Percentiles rank a stretch among this genome's conserved stretches.
Evolutionary conservation across 1,140 invertebrate species (phyloP).

Genomic region (Ceratina calcarata): DNA sequence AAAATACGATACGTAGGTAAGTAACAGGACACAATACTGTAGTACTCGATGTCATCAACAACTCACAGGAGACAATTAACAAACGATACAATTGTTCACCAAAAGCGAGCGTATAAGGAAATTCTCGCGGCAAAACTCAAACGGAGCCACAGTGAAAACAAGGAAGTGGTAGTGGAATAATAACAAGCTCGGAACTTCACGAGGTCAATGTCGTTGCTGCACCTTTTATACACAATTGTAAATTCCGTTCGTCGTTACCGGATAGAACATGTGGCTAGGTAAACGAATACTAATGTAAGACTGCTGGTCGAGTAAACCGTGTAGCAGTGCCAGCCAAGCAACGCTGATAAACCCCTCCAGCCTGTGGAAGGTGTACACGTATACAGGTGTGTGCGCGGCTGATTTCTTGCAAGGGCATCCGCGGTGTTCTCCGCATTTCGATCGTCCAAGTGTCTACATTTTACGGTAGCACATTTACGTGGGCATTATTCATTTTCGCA

Average conservation of each 20-base stretch:
- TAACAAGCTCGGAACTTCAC: slow-evolving; percentile 11
- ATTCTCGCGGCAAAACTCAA: neutral
- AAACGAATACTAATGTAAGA: slow-evolving; percentile 56
- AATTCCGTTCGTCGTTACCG: neutral
- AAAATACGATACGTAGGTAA: neutral
- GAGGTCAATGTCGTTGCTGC: neutral
- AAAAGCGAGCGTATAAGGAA: neutral
- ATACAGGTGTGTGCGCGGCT: slow-evolving; percentile 44
- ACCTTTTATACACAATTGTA: neutral
- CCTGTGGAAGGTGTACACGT: slow-evolving; percentile 35
- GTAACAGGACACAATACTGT: neutral
- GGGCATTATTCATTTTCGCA: slow-evolving; percentile 30
- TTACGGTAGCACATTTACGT: slow-evolving; percentile 17
- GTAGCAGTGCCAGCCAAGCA: slow-evolving; percentile 66
- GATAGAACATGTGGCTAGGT: slow-evolving; percentile 47
- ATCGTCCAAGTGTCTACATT: neutral
- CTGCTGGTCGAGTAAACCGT: slow-evolving; percentile 55
- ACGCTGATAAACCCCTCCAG: slow-evolving; percentile 70
- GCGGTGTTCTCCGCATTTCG: slow-evolving; percentile 39
- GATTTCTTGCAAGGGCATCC: slow-evolving; percentile 44
- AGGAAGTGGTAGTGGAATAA: slow-evolving; percentile 1
- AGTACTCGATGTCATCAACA: neutral
- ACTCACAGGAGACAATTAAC: neutral
- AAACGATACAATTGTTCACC: neutral
- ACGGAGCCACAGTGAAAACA: slow-evolving; percentile 3